These are phyloP conservation scores for Crioceris asparagi DNA, from an alignment of 2,888 invertebrate genomes.

Conservation along the genomic window DNA sequence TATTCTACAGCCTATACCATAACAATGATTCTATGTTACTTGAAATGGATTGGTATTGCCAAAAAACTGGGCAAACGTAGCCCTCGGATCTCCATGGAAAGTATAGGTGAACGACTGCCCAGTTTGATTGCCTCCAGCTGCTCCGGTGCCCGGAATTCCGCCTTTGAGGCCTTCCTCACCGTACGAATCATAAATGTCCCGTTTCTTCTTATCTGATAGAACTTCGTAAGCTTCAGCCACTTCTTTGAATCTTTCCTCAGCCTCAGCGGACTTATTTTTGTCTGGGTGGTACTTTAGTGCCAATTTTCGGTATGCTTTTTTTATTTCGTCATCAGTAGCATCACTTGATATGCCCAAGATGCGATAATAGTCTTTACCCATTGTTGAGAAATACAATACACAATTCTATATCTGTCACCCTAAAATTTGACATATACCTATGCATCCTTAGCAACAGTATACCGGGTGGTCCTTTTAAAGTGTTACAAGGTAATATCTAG, in stretches of 20 bases:
- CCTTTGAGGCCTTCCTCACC: conserved; percentile 88
- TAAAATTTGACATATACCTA: no score
- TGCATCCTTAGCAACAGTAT: no score
- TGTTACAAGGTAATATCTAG: no score
- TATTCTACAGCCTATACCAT: background rate
- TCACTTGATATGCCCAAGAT: conserved; percentile 73
- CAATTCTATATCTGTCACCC: no score
- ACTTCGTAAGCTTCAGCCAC: conserved; percentile 97
- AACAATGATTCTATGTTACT: background rate
- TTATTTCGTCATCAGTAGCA: conserved; percentile 89
- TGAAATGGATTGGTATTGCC: conserved; percentile 87
- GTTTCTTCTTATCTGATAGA: conserved; percentile 86
- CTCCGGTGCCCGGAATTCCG: conserved; percentile 42
- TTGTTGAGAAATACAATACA: no score
- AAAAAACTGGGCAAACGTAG: conserved; percentile 95
- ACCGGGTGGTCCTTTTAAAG: no score
- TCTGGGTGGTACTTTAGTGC: conserved; percentile 96
- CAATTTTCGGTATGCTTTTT: conserved; percentile 88
- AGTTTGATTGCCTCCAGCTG: conserved; percentile 42
- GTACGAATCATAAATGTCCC: conserved; percentile 82
- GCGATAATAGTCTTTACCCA: conserved; percentile 97
- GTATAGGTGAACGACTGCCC: conserved; percentile 60
- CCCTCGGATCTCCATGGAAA: conserved; percentile 88
- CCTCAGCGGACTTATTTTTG: conserved; percentile 87
- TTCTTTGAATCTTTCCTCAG: conserved; percentile 90